A percentile compares a stretch with the other conserved stretches of the same genome.
Evolutionary conservation across 2,888 invertebrate genomes (phyloP).

Genomic region (Drosophila seclusa): DNA sequence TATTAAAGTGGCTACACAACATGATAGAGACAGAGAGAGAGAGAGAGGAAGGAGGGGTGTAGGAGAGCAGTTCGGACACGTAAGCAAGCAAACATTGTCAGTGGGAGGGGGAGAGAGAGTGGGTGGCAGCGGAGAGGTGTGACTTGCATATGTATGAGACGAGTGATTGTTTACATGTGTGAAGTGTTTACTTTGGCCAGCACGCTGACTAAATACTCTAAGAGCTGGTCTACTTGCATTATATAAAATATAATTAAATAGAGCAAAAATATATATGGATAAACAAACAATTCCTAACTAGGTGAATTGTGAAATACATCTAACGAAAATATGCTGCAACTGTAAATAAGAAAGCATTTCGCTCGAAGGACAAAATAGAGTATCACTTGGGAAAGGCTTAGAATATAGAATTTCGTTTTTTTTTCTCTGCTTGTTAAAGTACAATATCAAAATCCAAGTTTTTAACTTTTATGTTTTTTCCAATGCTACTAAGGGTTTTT

Average conservation of each 20-base stretch:
- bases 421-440: not conserved
- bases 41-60: not conserved
- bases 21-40: not conserved
- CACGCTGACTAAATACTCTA: conserved; percentile 15
- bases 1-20: conserved; percentile 67
- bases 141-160: conserved; percentile 45
- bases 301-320: not conserved
- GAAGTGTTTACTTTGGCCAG: not conserved
- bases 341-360: not conserved
- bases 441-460: not conserved
- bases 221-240: not conserved
- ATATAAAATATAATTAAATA: not conserved
- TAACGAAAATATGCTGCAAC: not conserved
- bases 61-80: conserved; percentile 43
- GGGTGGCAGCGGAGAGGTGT: not conserved
- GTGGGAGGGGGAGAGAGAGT: not conserved
- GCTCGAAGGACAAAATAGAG: rapidly evolving
- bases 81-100: conserved; percentile 41
- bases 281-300: not conserved
- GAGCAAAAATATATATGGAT: not conserved
- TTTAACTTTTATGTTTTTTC: not conserved
- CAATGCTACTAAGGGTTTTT: too few relatives aligned
- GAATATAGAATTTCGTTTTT: not conserved
- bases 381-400: not conserved
- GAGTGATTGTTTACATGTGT: conserved; percentile 21